Base-by-base conservation (phyloP, 1,140 invertebrate genomes). In the Thereuonema tuberculata region DNA sequence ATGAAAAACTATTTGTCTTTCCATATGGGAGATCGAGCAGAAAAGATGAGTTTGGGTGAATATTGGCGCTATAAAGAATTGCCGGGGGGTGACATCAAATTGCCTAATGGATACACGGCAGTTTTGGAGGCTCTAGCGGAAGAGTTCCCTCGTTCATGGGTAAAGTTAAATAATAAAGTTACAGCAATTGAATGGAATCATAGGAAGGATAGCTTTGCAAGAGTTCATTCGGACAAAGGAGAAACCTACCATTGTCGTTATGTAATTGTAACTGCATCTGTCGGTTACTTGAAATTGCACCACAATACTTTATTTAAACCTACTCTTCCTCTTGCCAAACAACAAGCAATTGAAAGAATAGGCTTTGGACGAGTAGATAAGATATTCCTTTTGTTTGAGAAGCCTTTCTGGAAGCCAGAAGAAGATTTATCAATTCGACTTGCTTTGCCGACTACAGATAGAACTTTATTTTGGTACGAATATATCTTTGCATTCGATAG, bases 231-330 rank as follows among this genome's bases (percentile, higher is more conserved):
- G n/a, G n/a, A n/a, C n/a, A n/a, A n/a, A n/a, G n/a, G n/a, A n/a
- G n/a, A n/a, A n/a, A n/a, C n/a, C n/a, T n/a, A n/a, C n/a, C n/a
- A n/a, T n/a, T n/a, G n/a, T n/a, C n/a, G 90, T 71, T 87, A 89
- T 67, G 84, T 91, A 1, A 83, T 93, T 49, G 72, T 87, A 5
- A 92, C 88, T 0, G 74, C 90, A 15, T 86, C 90, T 0, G 74
- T 93, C 14, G 90, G 90, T 1, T 87, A 87, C 43, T 73, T 94
- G 0, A 93, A 93, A 74, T 80, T 82, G 61, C 81, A 84, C 61
- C 64, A 81, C 24, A 77, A 82, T 52, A 79, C 80, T 31, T 67
- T 93, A 58, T 93, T 93, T 69, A 80, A 80, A 56, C 89, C 90
- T 0, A 72, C 77, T 23, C 76, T 93, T 54, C 85, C 87, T 0